Conservation (phyloP, 1,140 invertebrate species). For the Neodiprion fabricii region DNA sequence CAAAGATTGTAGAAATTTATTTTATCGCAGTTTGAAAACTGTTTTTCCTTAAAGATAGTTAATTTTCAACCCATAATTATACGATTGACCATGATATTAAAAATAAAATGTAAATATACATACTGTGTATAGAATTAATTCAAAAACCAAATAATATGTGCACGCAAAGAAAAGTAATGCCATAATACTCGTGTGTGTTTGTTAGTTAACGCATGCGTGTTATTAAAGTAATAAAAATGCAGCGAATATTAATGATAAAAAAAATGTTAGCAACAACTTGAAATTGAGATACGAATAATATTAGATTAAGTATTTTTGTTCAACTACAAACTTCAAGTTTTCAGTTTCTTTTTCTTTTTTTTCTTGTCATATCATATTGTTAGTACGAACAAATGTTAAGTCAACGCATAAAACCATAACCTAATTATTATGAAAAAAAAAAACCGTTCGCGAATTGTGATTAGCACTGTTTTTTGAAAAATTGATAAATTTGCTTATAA, state of each 20-base stretch:
- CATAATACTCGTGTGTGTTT: neutral
- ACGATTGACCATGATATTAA: too few species aligned
- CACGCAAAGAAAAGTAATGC: neutral
- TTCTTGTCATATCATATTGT: neutral
- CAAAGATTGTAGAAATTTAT: too few species aligned
- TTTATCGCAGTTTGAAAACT: too few species aligned
- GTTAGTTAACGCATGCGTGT: conserved; percentile 2
- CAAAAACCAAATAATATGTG: too few species aligned
- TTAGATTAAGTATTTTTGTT: neutral
- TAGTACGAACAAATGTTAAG: neutral
- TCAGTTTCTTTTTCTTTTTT: neutral
- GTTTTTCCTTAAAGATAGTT: too few species aligned
- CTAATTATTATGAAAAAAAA: neutral
- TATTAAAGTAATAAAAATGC: neutral
- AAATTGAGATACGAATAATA: neutral
- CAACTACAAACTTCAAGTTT: neutral
- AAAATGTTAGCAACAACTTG: neutral
- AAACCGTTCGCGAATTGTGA: neutral
- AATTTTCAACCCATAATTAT: too few species aligned
- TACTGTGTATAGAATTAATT: too few species aligned
- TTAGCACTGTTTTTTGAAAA: neutral
- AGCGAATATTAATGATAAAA: neutral
- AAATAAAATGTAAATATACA: too few species aligned
- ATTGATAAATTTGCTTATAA: neutral
- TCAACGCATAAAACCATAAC: neutral